Evolutionary conservation across 2,113 vertebrate species (phyloP).

Genomic region (Phoxinus phoxinus): DNA sequence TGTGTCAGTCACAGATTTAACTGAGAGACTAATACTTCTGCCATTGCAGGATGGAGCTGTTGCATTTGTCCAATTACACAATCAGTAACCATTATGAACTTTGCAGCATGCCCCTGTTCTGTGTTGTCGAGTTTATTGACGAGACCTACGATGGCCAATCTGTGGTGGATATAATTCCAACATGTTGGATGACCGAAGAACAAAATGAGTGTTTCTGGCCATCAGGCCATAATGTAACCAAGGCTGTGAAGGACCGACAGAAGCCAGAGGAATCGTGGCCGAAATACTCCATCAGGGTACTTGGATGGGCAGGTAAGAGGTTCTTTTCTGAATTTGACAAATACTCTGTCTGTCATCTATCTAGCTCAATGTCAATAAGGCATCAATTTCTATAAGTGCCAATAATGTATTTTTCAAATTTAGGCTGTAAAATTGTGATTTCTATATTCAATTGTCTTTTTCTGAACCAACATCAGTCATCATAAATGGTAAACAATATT

Average conservation of each 20-base stretch:
- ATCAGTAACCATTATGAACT: constrained; percentile 18
- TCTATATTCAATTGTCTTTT: background rate
- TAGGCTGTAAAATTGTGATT: constrained; percentile 5
- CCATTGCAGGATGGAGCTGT: constrained; percentile 14
- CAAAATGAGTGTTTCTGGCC: constrained; percentile 5
- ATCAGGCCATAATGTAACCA: constrained; percentile 7
- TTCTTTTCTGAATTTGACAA: constrained; percentile 6
- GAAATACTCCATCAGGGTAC: constrained; percentile 1
- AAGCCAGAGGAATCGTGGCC: constrained; percentile 11
- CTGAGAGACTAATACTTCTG: constrained; percentile 14
- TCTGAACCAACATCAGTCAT: background rate
- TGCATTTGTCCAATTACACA: constrained; percentile 15
- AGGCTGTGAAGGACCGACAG: constrained; percentile 2
- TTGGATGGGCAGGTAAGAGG: constrained; percentile 14
- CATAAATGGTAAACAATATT: constrained; percentile 5
- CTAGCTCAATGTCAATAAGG: background rate
- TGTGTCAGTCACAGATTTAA: constrained; percentile 1
- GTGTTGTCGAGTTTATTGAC: background rate
- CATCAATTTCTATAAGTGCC: constrained; percentile 17
- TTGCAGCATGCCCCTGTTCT: background rate
- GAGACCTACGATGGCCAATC: background rate
- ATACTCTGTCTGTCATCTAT: constrained; percentile 6
- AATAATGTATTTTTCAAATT: constrained; percentile 7
- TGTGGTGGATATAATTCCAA: constrained; percentile 9
- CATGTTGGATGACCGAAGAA: constrained; percentile 5